These are phyloP conservation scores for Epinephelus awoara DNA, from an alignment of 2,797 vertebrate genomes.

Conservation along the genomic window DNA sequence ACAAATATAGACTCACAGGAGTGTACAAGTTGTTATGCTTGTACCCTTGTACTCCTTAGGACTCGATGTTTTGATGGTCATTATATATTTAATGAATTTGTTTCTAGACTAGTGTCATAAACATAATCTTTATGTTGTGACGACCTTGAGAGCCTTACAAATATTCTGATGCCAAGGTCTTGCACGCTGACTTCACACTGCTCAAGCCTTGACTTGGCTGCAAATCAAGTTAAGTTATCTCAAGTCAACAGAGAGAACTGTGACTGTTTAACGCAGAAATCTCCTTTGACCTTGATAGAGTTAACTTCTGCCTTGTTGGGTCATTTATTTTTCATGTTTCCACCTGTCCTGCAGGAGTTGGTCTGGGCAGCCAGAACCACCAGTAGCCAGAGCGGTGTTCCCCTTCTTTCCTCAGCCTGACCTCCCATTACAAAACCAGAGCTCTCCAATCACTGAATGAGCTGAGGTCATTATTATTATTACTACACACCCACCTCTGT, in stretches of 20 bases:
- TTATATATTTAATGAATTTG: neutral
- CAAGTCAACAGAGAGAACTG: conserved; percentile 22
- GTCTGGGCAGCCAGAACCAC: neutral
- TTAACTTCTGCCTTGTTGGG: neutral
- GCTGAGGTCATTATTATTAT: conserved; percentile 69
- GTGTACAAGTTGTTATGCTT: too few species aligned
- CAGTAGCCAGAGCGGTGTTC: conserved; percentile 45
- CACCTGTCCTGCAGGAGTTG: conserved; percentile 24
- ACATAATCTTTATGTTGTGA: neutral
- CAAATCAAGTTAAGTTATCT: conserved; percentile 19
- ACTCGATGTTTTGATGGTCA: too few species aligned
- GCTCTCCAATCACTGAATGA: conserved; percentile 51
- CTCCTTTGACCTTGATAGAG: conserved; percentile 19
- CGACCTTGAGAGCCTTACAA: neutral
- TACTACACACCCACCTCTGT: conserved; percentile 35
- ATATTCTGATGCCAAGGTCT: neutral
- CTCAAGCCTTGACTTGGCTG: neutral
- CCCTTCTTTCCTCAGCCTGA: conserved; percentile 40
- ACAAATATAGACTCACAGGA: too few species aligned
- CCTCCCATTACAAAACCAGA: conserved; percentile 46
- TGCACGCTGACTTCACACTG: neutral
- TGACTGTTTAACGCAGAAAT: conserved; percentile 28
- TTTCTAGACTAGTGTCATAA: neutral
- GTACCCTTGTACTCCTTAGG: too few species aligned
- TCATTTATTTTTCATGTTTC: conserved; percentile 5